Base-by-base conservation (phyloP, 1,140 invertebrate species). In the Temnothorax longispinosus region DNA sequence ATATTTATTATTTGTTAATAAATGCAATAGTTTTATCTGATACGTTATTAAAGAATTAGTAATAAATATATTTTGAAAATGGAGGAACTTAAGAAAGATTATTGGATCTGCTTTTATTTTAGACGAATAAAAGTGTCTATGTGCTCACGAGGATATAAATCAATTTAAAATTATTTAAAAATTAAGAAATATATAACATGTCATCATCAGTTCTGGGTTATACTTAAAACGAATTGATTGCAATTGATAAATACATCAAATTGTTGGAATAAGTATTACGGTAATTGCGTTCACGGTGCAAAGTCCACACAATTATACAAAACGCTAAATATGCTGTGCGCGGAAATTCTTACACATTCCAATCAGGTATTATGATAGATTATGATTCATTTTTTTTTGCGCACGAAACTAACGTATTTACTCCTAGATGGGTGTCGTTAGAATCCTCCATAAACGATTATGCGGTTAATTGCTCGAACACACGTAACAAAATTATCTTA, bases 401-500 rank as follows among this genome's bases (percentile, higher is more conserved):
- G 3, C 21, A 62, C 11, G 35, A 27, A 3, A 41, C 41, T 56
- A 13, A 64, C 13, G 3, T 21, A 54, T 4, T 78, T 27, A 7
- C 38, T 35, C 3, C 1, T 41, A 56, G 15, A 41, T n/a, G n/a
- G 3, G 21, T 21, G 52, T 50, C 56, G 38, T 38, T 81, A 13
- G n/a, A 56, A 21, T 54, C 3, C n/a, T 56, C 6, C 27, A 21
- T 56, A 71, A 81, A 71, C 38, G 64, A 58, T 56, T 81, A 44
- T 69, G 8, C 15, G 21, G 78, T 27, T 81, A 81, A 81, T 81
- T 81, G 38, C 50, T 67, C 38, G 38, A 71, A 41, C 35, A 58
- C 32, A 81, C 65, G 58, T 52, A 78, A 78, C 15, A 69, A 44
- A 81, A 71, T 81, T 81, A 71, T 81, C 78, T 81, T 81, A 81